Evolutionary conservation across 2,113 vertebrate species (phyloP), one percentile per base, ranked within the genome.

Genomic region (Dissostichus mawsoni): DNA sequence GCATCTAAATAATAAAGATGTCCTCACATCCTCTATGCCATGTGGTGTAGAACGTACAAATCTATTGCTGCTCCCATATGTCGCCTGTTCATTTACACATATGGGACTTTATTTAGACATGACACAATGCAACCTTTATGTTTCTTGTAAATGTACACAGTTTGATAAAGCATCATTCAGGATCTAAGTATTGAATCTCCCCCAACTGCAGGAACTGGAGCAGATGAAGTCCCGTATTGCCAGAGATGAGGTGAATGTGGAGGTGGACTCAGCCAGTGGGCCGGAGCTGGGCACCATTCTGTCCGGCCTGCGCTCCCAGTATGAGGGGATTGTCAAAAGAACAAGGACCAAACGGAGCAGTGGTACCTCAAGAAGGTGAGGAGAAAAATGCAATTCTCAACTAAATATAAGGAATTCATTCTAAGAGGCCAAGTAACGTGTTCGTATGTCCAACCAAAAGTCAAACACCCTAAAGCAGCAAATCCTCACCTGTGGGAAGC

Each of bases 321-420:
- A 96, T 33, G 96, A 96, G 64, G 92, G 92, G 8, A 95, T 96
- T 2, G 94, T 95, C 56, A 92, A 91, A 95, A 93, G 70, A 96
- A 96, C 92, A 95, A 96, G 88, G 95, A 95, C 16, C 94, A 96
- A 25, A 90, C 95, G 0, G 95, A 96, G 61, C 82, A 83, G 36
- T 95, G 95, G 94, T 96, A 95, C 87, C 91, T 89, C 84, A 94
- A 94, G 78, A 96, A 96, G 96, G 96, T 96, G 72, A 48, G 88
- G 14, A 8, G 23, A 17, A 25, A 51, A 5, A 14, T 33, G 17
- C 5, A 14, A 13, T n/a, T 14, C 3, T 20, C 18, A 18, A 16
- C 2, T 1, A 50, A 53, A 67, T 14, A 25, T 16, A 25, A 1
- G 5, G 1, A 7, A 62, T 41, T 5, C 7, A 13, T 5, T 41